Evolutionary conservation across 2,888 invertebrate species (phyloP).

Genomic region (Apotomis turbidana): DNA sequence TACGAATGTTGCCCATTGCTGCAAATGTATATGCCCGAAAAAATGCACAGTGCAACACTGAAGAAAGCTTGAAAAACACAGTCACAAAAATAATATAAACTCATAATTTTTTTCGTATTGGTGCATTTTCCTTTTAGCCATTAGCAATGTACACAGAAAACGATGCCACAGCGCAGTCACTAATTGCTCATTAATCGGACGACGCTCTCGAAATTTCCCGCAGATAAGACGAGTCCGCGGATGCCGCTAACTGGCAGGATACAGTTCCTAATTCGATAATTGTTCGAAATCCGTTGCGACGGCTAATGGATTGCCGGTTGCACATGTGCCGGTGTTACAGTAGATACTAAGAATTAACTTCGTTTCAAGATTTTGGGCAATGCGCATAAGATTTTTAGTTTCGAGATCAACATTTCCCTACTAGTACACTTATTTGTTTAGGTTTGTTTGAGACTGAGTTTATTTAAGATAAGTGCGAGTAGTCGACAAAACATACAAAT

Average conservation of each 20-base stretch:
- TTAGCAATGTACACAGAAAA: constrained; percentile 7
- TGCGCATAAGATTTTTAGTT: not conserved
- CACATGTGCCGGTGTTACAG: constrained; percentile 43
- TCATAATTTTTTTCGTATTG: not conserved
- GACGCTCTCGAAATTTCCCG: constrained; percentile 25
- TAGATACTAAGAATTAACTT: constrained; percentile 7
- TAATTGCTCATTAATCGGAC: constrained; percentile 20
- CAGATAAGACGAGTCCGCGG: constrained; percentile 33
- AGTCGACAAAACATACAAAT: too few species aligned
- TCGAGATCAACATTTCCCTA: not conserved
- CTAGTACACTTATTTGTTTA: too few species aligned
- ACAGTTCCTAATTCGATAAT: constrained; percentile 75
- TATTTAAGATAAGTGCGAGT: too few species aligned
- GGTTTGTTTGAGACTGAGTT: too few species aligned
- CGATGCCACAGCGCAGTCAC: constrained; percentile 18
- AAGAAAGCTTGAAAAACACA: too few species aligned
- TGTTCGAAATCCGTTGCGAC: constrained; percentile 63
- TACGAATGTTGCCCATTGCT: too few species aligned
- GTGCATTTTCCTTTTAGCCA: not conserved
- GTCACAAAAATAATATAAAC: too few species aligned
- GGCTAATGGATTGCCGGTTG: constrained; percentile 56
- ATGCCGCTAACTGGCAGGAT: constrained; percentile 63
- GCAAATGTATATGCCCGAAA: too few species aligned
- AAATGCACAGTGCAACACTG: too few species aligned
- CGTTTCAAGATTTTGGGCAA: not conserved